Evolutionary conservation across 2,113 vertebrate species (phyloP).

Genomic region (Petroica traversi): DNA sequence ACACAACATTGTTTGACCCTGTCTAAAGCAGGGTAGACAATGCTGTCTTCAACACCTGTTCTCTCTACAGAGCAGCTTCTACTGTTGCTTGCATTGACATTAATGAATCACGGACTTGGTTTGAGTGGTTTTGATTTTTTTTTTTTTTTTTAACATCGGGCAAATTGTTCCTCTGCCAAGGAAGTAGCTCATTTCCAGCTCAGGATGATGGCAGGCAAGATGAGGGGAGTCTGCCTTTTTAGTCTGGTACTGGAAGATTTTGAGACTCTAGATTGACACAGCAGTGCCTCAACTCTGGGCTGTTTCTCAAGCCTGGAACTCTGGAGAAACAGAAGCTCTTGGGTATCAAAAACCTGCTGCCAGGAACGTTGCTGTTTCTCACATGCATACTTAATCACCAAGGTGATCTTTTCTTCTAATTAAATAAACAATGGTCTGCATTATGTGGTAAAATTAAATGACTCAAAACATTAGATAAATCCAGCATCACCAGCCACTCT

Average conservation of each 20-base stretch:
- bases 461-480: background rate
- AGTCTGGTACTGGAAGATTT: background rate
- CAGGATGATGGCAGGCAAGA: background rate
- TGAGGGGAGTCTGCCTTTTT: background rate
- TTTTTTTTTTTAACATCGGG: background rate
- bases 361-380: background rate
- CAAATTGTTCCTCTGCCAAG: background rate
- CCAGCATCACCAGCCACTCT: background rate
- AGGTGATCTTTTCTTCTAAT: conserved; percentile 15
- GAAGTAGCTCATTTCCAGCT: background rate
- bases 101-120: background rate
- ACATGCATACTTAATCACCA: background rate
- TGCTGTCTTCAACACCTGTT: background rate
- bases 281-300: background rate
- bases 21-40: background rate
- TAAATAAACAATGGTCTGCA: background rate
- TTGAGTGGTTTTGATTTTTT: background rate
- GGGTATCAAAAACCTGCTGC: background rate
- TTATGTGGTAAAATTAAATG: background rate
- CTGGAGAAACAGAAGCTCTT: background rate
- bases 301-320: background rate
- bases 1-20: background rate
- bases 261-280: background rate
- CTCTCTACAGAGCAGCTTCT: background rate
- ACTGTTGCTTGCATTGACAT: background rate